Conservation (phyloP, 2,113 vertebrate genomes). For the Percina caprodes region DNA sequence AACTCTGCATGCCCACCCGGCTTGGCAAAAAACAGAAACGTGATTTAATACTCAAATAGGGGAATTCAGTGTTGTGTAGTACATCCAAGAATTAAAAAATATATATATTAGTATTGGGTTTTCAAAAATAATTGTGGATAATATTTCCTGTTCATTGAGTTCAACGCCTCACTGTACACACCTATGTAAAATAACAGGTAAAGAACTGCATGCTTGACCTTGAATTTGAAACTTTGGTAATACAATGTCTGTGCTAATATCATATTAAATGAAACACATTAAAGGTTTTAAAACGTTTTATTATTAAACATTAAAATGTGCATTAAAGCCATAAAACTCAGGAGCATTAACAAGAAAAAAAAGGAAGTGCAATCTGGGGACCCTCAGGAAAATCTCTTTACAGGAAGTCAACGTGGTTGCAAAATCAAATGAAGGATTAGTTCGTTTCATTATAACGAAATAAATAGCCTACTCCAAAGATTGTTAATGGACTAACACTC, state of each 20-base stretch:
- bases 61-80: neutral
- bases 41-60: neutral
- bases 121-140: neutral
- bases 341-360: neutral
- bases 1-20: neutral
- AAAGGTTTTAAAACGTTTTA: no score
- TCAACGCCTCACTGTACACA: neutral
- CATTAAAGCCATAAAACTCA: neutral
- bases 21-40: no score
- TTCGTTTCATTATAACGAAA: neutral
- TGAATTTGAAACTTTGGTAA: neutral
- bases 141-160: neutral
- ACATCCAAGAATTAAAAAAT: neutral
- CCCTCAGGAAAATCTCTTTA: neutral
- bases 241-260: neutral
- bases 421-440: conserved; percentile 1
- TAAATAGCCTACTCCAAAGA: neutral
- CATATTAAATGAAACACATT: neutral
- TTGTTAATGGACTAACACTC: neutral
- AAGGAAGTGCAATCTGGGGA: neutral
- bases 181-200: neutral
- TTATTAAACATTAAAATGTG: no score
- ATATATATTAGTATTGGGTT: neutral
- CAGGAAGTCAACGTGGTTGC: neutral
- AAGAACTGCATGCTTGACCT: no score